These are phyloP conservation scores for Mungos mungo DNA, from an alignment of 2,113 vertebrate genomes.

Conservation along the genomic window DNA sequence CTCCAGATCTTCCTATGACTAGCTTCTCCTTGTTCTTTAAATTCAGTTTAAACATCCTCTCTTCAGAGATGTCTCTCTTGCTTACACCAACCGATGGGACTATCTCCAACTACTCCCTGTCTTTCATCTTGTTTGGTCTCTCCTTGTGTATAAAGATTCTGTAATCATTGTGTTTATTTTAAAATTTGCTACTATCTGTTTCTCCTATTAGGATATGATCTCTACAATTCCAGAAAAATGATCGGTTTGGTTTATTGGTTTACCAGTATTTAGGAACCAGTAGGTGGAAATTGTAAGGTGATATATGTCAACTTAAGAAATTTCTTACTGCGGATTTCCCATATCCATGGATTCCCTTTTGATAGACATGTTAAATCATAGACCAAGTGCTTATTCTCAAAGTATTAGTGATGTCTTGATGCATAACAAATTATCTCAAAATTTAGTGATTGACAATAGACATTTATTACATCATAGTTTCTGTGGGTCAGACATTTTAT, in stretches of 20 bases:
- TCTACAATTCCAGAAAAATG: neutral
- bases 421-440: neutral
- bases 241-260: neutral
- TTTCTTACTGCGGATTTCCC: neutral
- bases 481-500: neutral
- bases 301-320: neutral
- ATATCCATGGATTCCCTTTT: neutral
- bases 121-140: neutral
- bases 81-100: neutral
- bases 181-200: neutral
- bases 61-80: neutral
- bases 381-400: neutral
- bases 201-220: neutral
- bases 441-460: neutral
- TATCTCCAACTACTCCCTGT: neutral
- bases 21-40: neutral
- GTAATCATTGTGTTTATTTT: neutral
- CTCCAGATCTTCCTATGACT: neutral
- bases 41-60: neutral
- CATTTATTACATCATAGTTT: neutral
- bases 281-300: neutral
- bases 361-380: neutral
- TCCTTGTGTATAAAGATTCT: neutral
- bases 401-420: neutral
- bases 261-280: neutral